A percentile compares a stretch with the other conserved stretches of the same genome.
Conservation (phyloP, 1,140 invertebrate species). For the Lineus longissimus region DNA sequence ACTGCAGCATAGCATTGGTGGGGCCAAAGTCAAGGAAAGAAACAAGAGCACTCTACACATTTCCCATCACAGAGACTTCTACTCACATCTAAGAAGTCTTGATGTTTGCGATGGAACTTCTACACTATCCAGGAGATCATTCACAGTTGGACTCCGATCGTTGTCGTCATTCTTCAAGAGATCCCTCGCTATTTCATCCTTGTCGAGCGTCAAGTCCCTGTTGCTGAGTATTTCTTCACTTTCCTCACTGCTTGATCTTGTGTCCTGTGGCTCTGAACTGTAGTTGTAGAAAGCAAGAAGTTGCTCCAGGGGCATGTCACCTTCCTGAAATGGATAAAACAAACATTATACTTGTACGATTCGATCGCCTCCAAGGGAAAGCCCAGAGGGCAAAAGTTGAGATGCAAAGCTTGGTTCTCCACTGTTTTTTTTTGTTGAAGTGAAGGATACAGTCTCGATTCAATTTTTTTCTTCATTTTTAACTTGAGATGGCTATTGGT, state of each 20-base stretch:
- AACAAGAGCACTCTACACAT: too few species aligned
- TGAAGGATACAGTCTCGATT: too few species aligned
- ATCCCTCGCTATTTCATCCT: slow-evolving; percentile 53
- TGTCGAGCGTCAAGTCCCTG: slow-evolving; percentile 57
- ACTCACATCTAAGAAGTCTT: slow-evolving; percentile 57
- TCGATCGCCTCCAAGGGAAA: too few species aligned
- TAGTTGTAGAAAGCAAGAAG: slow-evolving; percentile 83
- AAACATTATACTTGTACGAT: background rate
- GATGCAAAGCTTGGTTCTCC: too few species aligned
- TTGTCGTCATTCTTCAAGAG: slow-evolving; percentile 44
- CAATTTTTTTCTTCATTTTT: too few species aligned
- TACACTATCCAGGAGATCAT: slow-evolving; percentile 50
- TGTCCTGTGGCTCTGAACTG: slow-evolving; percentile 52
- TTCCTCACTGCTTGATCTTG: slow-evolving; percentile 57
- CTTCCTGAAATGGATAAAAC: slow-evolving; percentile 49
- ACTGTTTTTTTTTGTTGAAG: too few species aligned
- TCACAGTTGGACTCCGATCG: slow-evolving; percentile 43
- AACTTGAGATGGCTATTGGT: too few species aligned
- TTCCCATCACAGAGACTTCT: background rate
- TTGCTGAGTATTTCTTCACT: slow-evolving; percentile 52
- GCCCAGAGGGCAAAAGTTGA: too few species aligned
- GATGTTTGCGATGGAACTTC: slow-evolving; percentile 40
- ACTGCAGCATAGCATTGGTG: too few species aligned
- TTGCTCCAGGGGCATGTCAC: slow-evolving; percentile 91
- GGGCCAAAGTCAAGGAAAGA: too few species aligned